Evolutionary conservation across 2,797 vertebrate genomes (phyloP), one percentile per base, ranked within the genome.

Genomic region (Rhyacichthys aspro): DNA sequence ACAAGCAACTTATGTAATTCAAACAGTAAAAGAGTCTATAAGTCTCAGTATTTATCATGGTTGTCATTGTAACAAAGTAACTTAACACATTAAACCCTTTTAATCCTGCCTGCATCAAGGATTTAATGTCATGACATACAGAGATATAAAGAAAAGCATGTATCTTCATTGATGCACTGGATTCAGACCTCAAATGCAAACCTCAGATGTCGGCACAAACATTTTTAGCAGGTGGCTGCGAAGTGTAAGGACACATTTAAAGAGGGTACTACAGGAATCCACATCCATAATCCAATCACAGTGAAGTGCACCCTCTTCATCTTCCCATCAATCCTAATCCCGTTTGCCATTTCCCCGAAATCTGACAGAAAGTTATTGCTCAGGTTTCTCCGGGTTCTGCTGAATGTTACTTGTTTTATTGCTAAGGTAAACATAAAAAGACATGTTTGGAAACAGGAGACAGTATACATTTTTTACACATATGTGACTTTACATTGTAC

Each of bases 21-120:
- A 23, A 23, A 23, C 19, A 2, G 19, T 23, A 23, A 23, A 23
- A 23, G 5, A 5, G 19, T 23, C 5, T 2, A 2, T 23, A 23
- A 2, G 5, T 23, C 5, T 2, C 5, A 23, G 2, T 23, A 5
- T 23, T 23, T 23, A 5, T 4, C 23, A 28, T 28, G 23, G 23
- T 28, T 28, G 1, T 28, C 23, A 28, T 3, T 5, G 23, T 28
- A 28, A 28, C 23, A 28, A 2, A 1, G 23, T 2, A 28, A 28
- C 23, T 28, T 28, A 28, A 28, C 7, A 28, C 7, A 3, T 55
- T 64, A 57, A 64, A 74, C 64, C 70, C 2, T 52, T 19, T 61
- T 54, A 81, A 79, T 70, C 55, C 11, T 14, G 68, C 41, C 38
- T 79, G 67, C 77, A 83, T 86, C 85, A 84, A 78, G 70, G 60